Evolutionary conservation across 1,140 invertebrate genomes (phyloP).

Genomic region (Battus philenor): DNA sequence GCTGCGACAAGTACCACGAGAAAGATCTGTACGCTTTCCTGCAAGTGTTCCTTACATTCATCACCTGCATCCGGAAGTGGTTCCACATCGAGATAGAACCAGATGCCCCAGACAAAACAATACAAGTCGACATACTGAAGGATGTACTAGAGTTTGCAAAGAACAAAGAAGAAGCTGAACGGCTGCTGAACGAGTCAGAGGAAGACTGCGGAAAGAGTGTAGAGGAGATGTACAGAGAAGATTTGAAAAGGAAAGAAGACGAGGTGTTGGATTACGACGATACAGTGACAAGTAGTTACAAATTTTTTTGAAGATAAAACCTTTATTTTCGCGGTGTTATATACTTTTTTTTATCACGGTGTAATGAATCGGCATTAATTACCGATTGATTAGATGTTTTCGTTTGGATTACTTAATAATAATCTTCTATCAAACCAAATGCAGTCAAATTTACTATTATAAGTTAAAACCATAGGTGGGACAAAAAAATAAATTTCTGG

Average conservation of each 20-base stretch:
- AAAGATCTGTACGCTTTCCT: slow-evolving; percentile 77
- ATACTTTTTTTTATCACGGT: too few relatives aligned
- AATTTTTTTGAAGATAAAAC: too few relatives aligned
- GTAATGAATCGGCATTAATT: too few relatives aligned
- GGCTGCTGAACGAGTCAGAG: slow-evolving; percentile 43
- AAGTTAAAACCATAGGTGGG: too few relatives aligned
- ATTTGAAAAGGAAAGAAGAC: slow-evolving; percentile 56
- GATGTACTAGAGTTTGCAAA: slow-evolving; percentile 42
- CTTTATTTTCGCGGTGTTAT: too few relatives aligned
- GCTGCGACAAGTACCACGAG: slow-evolving; percentile 76
- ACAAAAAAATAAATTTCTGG: too few relatives aligned
- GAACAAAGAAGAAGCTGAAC: slow-evolving; percentile 34
- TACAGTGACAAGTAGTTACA: slow-evolving; percentile 42
- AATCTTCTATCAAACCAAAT: too few relatives aligned
- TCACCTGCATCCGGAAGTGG: slow-evolving; percentile 77
- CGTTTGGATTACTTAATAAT: too few relatives aligned
- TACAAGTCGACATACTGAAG: slow-evolving; percentile 32
- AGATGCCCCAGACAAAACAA: background rate
- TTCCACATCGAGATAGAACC: slow-evolving; percentile 25
- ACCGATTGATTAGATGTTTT: too few relatives aligned
- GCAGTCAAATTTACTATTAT: too few relatives aligned
- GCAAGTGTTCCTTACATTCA: slow-evolving; percentile 80
- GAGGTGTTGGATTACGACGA: slow-evolving; percentile 53
- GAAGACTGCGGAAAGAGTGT: slow-evolving; percentile 55
- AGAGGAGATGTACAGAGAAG: slow-evolving; percentile 77